phyloP scores from a whole-genome alignment of 2,113 vertebrate genomes.

The Aegotheles bennettii region DNA sequence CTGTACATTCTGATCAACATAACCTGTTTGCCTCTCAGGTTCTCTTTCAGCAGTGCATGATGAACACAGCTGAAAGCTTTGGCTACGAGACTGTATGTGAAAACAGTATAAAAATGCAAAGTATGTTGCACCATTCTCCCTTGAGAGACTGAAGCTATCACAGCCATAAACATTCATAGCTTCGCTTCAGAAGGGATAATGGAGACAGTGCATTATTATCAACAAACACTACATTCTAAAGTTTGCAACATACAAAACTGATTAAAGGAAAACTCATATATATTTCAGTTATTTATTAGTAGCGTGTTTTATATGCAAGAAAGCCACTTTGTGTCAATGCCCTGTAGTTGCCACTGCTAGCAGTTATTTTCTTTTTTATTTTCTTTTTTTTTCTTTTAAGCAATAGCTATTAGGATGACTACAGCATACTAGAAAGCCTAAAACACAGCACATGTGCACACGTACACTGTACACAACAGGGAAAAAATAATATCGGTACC shows the following conservation, averaged over 20 bases:
- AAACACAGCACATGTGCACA: conserved; percentile 22
- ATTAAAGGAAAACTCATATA: neutral
- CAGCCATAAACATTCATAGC: neutral
- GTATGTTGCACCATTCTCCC: neutral
- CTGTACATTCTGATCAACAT: neutral
- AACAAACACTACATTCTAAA: neutral
- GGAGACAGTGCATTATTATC: neutral
- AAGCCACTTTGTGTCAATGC: neutral
- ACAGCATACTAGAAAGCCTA: conserved; percentile 47
- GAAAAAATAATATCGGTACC: conserved; percentile 77
- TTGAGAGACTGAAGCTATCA: neutral
- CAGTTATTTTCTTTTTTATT: neutral
- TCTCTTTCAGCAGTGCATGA: neutral
- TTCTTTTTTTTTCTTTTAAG: neutral
- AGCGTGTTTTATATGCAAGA: neutral
- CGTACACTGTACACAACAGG: neutral
- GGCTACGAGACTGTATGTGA: neutral
- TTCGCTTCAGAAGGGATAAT: neutral
- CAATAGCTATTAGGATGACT: conserved; percentile 30
- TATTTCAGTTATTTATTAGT: conserved; percentile 30
- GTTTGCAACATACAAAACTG: neutral
- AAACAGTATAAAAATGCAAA: neutral
- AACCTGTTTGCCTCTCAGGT: neutral
- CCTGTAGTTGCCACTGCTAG: neutral
- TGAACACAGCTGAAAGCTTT: neutral